These are phyloP conservation scores for Phlogophora meticulosa DNA, from an alignment of 2,888 invertebrate species.

Conservation along the genomic window DNA sequence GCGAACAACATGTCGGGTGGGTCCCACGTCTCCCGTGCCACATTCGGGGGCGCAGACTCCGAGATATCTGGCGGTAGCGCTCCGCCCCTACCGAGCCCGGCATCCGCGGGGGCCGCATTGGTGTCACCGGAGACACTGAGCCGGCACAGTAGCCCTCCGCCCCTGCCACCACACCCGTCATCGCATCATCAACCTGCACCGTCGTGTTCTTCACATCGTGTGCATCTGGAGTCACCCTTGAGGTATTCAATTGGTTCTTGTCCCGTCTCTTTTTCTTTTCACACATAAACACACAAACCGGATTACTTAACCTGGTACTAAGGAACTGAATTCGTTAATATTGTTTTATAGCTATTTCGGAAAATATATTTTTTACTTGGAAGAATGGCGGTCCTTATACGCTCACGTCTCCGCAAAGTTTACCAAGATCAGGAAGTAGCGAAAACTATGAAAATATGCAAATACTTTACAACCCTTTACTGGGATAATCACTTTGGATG, in stretches of 20 bases:
- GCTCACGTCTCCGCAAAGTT: neutral
- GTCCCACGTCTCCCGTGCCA: constrained; percentile 90
- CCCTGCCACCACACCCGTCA: constrained; percentile 90
- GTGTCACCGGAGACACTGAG: constrained; percentile 94
- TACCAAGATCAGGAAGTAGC: neutral
- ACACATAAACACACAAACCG: too few relatives aligned
- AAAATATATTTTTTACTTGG: too few relatives aligned
- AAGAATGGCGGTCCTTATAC: neutral
- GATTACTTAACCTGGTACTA: too few relatives aligned
- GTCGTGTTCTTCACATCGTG: constrained; percentile 89
- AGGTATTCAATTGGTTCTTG: constrained; percentile 76
- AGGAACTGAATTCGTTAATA: too few relatives aligned
- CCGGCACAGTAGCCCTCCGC: constrained; percentile 92
- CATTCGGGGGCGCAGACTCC: constrained; percentile 85
- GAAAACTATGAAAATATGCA: neutral
- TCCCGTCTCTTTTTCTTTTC: neutral
- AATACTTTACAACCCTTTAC: constrained; percentile 1
- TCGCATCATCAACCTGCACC: constrained; percentile 88
- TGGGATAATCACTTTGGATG: neutral
- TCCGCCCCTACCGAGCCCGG: constrained; percentile 94
- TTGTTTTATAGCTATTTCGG: too few relatives aligned
- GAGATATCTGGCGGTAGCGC: constrained; percentile 88
- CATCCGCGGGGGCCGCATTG: constrained; percentile 94
- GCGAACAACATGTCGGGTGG: constrained; percentile 93
- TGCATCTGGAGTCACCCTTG: constrained; percentile 90